phyloP scores from a whole-genome alignment of 2,888 invertebrate genomes.

The Coleophora deauratella region DNA sequence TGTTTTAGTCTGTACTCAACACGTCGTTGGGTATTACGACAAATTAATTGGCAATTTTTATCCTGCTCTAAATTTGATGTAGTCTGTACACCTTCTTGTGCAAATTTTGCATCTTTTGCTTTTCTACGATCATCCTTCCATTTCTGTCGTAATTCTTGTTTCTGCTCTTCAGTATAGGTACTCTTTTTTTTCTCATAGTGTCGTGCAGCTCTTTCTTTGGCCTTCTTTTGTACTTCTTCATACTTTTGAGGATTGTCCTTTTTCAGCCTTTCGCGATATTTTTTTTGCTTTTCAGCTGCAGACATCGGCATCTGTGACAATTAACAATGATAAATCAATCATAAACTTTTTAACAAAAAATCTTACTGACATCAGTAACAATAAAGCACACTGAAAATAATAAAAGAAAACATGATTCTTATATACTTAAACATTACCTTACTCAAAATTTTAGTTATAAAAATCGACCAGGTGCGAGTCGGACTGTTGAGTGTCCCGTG shows the following conservation, averaged over 20 bases:
- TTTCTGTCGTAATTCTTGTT: conserved; percentile 1
- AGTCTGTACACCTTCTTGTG: neutral
- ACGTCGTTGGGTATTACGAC: neutral
- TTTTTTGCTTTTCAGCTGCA: conserved; percentile 1
- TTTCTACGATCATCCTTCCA: neutral
- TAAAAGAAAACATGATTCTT: too few relatives aligned
- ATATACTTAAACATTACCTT: too few relatives aligned
- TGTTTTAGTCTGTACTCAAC: neutral
- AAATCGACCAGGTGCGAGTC: too few relatives aligned
- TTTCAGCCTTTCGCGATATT: conserved; percentile 1
- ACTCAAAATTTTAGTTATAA: too few relatives aligned
- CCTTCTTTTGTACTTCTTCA: neutral
- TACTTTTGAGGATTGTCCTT: neutral
- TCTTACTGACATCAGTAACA: too few relatives aligned
- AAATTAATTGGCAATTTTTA: neutral
- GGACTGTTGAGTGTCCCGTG: too few relatives aligned
- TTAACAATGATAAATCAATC: too few relatives aligned
- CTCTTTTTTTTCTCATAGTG: neutral
- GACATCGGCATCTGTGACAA: neutral
- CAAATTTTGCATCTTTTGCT: neutral
- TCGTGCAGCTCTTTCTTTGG: neutral
- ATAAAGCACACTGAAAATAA: too few relatives aligned
- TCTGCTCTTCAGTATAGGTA: conserved; percentile 1
- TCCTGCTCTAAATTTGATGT: neutral
- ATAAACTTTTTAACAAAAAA: too few relatives aligned